A percentile compares a stretch with the other conserved stretches of the same genome.
These are phyloP conservation scores for Eclectus roratus DNA, from an alignment of 2,113 vertebrate species.

Conservation along the genomic window DNA sequence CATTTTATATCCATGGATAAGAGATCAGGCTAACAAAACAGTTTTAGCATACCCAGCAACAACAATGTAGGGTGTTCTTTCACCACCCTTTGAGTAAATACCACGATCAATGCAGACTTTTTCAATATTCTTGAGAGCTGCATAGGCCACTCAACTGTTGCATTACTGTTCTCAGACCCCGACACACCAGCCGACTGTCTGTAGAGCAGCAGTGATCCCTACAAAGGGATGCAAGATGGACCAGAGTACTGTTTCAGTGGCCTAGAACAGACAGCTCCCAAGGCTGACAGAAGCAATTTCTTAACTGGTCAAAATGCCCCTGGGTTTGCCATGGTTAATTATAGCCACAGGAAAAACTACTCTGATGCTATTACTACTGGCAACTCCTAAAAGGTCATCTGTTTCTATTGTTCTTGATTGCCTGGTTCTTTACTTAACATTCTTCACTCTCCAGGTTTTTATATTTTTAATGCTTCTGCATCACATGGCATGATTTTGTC, in stretches of 20 bases:
- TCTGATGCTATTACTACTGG: neutral
- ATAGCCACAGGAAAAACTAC: slow-evolving; percentile 4
- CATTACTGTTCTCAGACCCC: neutral
- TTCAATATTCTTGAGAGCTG: neutral
- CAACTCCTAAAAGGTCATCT: neutral
- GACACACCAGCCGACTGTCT: neutral
- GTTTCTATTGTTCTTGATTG: neutral
- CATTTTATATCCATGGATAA: neutral
- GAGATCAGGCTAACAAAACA: neutral
- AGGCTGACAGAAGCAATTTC: neutral
- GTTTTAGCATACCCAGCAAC: neutral
- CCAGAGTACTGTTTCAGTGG: neutral
- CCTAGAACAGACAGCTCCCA: slow-evolving; percentile 6
- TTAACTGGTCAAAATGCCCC: slow-evolving; percentile 1
- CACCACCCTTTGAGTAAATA: neutral
- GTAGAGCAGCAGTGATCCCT: neutral
- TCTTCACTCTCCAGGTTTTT: neutral
- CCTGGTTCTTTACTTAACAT: neutral
- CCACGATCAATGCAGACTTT: neutral
- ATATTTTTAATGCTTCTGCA: slow-evolving; percentile 7
- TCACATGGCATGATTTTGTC: neutral
- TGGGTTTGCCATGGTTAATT: neutral
- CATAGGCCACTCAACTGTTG: neutral
- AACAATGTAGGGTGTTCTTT: neutral
- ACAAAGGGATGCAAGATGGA: neutral